These are phyloP conservation scores for Papilio glaucus DNA, from an alignment of 1,140 invertebrate genomes.

Conservation along the genomic window DNA sequence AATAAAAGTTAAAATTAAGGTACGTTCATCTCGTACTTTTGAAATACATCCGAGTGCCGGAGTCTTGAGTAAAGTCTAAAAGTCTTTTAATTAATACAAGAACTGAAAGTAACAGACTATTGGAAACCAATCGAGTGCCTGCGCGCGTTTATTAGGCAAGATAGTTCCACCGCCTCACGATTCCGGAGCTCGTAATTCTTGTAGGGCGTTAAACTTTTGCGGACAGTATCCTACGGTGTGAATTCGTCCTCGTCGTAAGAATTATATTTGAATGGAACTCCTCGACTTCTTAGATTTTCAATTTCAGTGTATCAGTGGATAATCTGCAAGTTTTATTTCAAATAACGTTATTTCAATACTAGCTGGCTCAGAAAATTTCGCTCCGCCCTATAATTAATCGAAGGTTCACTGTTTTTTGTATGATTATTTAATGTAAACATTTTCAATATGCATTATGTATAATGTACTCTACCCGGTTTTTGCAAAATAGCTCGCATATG, in stretches of 20 bases:
- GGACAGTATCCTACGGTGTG: not conserved
- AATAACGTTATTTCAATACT: not conserved
- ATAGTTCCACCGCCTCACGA: slow-evolving; percentile 36
- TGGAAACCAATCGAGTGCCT: slow-evolving; percentile 26
- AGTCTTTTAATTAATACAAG: slow-evolving; percentile 31
- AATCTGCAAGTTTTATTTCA: not conserved
- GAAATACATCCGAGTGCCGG: not conserved
- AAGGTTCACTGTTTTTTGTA: no score
- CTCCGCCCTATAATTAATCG: no score
- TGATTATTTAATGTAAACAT: no score
- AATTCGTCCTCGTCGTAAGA: slow-evolving; percentile 14
- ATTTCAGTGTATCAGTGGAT: not conserved
- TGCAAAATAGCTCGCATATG: no score
- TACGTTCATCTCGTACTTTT: not conserved
- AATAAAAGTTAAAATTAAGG: no score
- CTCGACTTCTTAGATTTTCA: slow-evolving; percentile 2
- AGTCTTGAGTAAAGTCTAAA: slow-evolving; percentile 4
- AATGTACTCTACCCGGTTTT: no score
- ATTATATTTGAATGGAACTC: slow-evolving; percentile 25
- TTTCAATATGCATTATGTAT: no score
- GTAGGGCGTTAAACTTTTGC: slow-evolving; percentile 31
- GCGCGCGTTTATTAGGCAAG: slow-evolving; percentile 31
- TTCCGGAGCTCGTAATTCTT: slow-evolving; percentile 32
- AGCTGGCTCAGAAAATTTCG: no score
- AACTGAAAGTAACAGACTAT: slow-evolving; percentile 24